phyloP scores from a whole-genome alignment of 2,888 invertebrate species.

The Globia sparganii region DNA sequence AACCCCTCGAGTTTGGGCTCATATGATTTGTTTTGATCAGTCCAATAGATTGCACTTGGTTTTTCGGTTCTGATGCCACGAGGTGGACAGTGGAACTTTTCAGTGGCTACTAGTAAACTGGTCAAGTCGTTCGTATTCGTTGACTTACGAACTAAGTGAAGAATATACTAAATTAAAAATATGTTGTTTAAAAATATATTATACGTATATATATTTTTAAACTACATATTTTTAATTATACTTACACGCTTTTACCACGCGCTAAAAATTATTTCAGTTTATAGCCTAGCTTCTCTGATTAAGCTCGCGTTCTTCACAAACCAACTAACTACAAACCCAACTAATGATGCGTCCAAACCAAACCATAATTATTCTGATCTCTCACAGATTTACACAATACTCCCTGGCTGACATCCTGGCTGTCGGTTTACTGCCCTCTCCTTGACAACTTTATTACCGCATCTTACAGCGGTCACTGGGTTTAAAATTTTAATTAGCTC shows the following conservation, averaged over 20 bases:
- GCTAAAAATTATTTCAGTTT: background rate
- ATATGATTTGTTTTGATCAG: too few relatives aligned
- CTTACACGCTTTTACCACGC: background rate
- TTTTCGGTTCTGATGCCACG: background rate
- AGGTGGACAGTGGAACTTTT: too few relatives aligned
- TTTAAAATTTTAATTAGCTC: constrained; percentile 84
- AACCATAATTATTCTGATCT: constrained; percentile 58
- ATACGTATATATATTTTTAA: too few relatives aligned
- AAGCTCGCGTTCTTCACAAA: constrained; percentile 8
- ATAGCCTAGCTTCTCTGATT: background rate
- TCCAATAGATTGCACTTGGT: too few relatives aligned
- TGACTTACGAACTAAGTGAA: background rate
- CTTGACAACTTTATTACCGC: constrained; percentile 81
- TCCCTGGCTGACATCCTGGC: constrained; percentile 68
- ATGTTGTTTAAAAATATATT: background rate
- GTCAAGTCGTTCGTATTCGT: background rate
- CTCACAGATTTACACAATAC: constrained; percentile 66
- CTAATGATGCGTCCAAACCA: constrained; percentile 37
- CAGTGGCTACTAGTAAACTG: background rate
- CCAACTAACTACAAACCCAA: constrained; percentile 13
- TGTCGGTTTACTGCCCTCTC: constrained; percentile 75
- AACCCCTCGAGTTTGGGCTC: too few relatives aligned
- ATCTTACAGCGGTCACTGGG: constrained; percentile 78
- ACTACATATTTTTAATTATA: too few relatives aligned
- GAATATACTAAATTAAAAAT: background rate